Evolutionary conservation across 2,888 invertebrate species (phyloP).

Genomic region (Lasioglossum zephyrum): DNA sequence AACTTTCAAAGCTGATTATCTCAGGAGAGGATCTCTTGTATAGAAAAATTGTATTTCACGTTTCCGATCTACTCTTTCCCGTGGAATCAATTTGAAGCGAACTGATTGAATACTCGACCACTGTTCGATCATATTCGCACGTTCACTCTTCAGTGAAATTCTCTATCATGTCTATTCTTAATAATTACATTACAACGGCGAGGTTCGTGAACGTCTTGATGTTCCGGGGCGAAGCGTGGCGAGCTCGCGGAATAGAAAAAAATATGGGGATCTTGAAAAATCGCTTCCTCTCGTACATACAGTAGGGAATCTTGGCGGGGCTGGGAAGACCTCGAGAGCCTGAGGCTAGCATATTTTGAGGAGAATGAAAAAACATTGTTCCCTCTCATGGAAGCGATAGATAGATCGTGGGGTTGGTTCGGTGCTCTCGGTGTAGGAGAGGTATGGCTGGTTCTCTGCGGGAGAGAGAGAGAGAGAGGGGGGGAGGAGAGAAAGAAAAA

Average conservation of each 20-base stretch:
- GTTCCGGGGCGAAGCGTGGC: background rate
- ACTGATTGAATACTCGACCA: background rate
- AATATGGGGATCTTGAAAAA: slow-evolving; percentile 6
- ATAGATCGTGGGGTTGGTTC: slow-evolving; percentile 48
- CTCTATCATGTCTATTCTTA: background rate
- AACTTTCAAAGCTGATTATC: background rate
- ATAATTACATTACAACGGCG: background rate
- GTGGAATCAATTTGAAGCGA: background rate
- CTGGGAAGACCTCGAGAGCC: slow-evolving; percentile 54
- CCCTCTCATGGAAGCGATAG: slow-evolving; percentile 78
- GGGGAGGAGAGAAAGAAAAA: no score
- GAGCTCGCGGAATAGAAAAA: background rate
- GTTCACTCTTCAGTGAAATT: background rate
- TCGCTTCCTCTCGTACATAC: background rate
- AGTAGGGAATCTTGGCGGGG: background rate
- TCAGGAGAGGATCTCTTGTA: background rate
- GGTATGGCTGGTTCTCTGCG: background rate
- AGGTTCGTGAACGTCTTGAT: background rate
- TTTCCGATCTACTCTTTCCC: background rate
- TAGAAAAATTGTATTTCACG: background rate
- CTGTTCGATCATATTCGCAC: background rate
- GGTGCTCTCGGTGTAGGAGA: background rate
- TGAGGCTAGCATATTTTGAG: slow-evolving; percentile 80
- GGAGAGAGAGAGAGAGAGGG: no score
- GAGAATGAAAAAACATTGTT: slow-evolving; percentile 81